Evolutionary conservation across 1,140 invertebrate species (phyloP), one percentile per base, ranked within the genome.

Genomic region (Glossosoma conforme): DNA sequence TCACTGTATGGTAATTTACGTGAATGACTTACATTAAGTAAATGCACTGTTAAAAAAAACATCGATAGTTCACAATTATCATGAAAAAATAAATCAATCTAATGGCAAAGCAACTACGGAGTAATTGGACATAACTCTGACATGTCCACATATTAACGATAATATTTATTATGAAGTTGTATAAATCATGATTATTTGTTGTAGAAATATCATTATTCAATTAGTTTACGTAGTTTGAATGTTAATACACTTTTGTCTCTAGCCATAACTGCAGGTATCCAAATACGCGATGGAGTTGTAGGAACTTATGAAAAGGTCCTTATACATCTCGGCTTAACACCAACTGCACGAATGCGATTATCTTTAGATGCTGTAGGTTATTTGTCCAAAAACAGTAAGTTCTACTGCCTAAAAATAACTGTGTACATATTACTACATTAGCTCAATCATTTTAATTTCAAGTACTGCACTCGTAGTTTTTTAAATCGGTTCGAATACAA

Each of bases 311-410:
- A 84, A 61, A 77, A 80, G 58, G 76, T 81, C 13, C 70, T 86
- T 49, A 71, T 77, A 1, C 74, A 72, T 35, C 66, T 83, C 22
- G 79, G 82, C 30, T 81, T 77, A 59, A 77, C 77, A 20, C 81
- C 83, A 19, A 79, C 78, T 19, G 69, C 79, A 32, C 78, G 81
- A 62, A 66, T 85, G 9, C 76, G 76, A 52, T 70, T 81, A 6
- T 72, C 81, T 46, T 65, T 85, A 25, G 82, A 84, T 58, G 77
- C 79, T 42, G 75, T 83, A 30, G 80, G 80, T 61, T 75, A 82
- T 63, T 79, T 84, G 42, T 83, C 80, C 47, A 77, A 75, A 65
- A 80, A 75, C 64, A 81, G 82, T 79, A 69, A 65, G 76, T 70
- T 18, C 21, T 25, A 38, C 30, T 8, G 10, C 15, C 4, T 38